A percentile compares a stretch with the other conserved stretches of the same genome.
phyloP scores from a whole-genome alignment of 2,797 vertebrate species.

The Pipistrellus pygmaeus region DNA sequence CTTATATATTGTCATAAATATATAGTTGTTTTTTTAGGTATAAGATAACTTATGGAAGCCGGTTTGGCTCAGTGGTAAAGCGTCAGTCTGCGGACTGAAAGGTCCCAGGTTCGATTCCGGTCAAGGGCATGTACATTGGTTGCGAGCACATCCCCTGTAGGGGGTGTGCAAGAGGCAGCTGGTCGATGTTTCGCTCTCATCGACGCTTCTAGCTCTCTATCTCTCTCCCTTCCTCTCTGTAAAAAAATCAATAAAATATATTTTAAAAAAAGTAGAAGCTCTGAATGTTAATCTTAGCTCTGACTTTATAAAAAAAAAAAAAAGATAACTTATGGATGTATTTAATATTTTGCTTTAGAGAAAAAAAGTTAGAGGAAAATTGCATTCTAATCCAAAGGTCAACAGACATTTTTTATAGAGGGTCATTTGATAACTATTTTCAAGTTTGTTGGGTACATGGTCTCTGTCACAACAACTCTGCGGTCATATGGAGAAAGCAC shows the following conservation, averaged over 20 bases:
- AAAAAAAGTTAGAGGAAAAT: not conserved
- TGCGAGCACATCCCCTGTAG: too few relatives aligned
- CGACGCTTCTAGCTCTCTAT: too few relatives aligned
- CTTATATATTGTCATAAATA: not conserved
- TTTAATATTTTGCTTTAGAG: slow-evolving; percentile 42
- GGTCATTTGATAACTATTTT: not conserved
- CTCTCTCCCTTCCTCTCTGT: too few relatives aligned
- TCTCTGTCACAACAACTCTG: not conserved
- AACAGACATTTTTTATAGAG: not conserved
- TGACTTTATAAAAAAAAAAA: too few relatives aligned
- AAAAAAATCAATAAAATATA: not conserved
- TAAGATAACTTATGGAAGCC: not conserved
- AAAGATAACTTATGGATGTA: not conserved
- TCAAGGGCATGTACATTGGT: too few relatives aligned
- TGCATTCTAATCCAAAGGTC: not conserved
- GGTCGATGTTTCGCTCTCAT: too few relatives aligned
- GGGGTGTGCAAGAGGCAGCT: too few relatives aligned
- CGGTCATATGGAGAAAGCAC: not conserved
- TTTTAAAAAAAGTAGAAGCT: too few relatives aligned
- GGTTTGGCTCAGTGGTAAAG: too few relatives aligned
- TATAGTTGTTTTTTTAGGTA: not conserved
- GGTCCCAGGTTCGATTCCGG: too few relatives aligned
- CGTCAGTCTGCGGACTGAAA: too few relatives aligned
- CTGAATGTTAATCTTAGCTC: too few relatives aligned
- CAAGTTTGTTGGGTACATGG: not conserved